phyloP scores from a whole-genome alignment of 2,797 vertebrate genomes.

The Phataginus tetradactyla region DNA sequence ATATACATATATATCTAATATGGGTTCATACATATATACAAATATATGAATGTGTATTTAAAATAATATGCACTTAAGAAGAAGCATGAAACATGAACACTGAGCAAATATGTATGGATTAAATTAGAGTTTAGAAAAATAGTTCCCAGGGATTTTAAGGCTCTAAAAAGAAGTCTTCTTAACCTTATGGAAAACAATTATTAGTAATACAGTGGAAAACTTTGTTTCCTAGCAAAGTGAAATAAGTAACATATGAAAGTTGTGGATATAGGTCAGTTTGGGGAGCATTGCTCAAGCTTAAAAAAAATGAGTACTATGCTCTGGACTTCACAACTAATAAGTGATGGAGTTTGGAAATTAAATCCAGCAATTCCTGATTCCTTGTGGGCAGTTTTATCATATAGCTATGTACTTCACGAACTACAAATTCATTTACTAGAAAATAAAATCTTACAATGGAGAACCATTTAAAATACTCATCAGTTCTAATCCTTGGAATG shows the following conservation, averaged over 20 bases:
- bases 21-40: background rate
- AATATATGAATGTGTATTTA: background rate
- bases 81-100: conserved; percentile 15
- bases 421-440: background rate
- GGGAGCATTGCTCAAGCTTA: background rate
- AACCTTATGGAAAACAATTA: background rate
- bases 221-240: background rate
- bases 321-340: no score
- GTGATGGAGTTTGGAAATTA: no score
- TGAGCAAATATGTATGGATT: background rate
- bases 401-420: background rate
- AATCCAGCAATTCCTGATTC: no score
- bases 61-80: conserved; percentile 42
- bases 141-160: conserved; percentile 19
- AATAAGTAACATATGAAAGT: background rate
- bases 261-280: background rate
- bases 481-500: background rate
- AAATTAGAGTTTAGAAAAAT: conserved; percentile 50
- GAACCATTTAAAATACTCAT: background rate
- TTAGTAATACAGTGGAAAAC: background rate
- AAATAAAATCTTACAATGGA: background rate
- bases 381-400: background rate
- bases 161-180: background rate
- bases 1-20: background rate
- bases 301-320: no score